Evolutionary conservation across 2,888 invertebrate genomes (phyloP).

Genomic region (Pristionchus arcanus): DNA sequence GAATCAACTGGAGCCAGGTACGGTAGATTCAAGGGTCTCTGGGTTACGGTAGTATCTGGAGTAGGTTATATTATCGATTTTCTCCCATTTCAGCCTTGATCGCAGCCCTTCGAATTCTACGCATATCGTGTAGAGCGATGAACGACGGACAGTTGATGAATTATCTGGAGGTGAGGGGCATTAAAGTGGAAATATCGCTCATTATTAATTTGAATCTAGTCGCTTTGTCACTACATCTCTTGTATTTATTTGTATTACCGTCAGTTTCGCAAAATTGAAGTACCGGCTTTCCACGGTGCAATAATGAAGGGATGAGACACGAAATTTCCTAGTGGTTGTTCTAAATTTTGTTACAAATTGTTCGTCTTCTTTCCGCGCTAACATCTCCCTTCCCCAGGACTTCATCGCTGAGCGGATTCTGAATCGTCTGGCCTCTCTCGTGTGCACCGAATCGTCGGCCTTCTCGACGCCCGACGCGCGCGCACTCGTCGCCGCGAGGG

Average conservation of each 20-base stretch:
- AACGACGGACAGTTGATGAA: constrained; percentile 91
- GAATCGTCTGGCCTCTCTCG: constrained; percentile 88
- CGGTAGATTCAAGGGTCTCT: background rate
- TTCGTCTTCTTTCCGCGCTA: background rate
- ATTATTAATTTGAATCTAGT: too few relatives aligned
- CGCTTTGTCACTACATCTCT: too few relatives aligned
- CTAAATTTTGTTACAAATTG: background rate
- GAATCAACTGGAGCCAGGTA: constrained; percentile 87
- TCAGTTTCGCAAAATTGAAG: too few relatives aligned
- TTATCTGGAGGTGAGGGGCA: constrained; percentile 86
- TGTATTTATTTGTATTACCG: too few relatives aligned
- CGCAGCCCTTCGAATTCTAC: constrained; percentile 88
- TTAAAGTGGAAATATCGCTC: background rate
- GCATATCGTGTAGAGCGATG: constrained; percentile 89
- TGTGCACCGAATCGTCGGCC: constrained; percentile 87
- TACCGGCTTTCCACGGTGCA: too few relatives aligned
- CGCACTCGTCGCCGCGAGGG: constrained; percentile 53
- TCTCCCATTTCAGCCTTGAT: constrained; percentile 85
- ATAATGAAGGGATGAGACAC: too few relatives aligned
- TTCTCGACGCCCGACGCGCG: constrained; percentile 86
- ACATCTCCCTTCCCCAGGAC: constrained; percentile 84
- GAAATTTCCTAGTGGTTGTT: too few relatives aligned
- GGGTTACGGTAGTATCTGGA: background rate
- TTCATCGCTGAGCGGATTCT: constrained; percentile 89
- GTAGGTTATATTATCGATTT: background rate